Evolutionary conservation across 2,113 vertebrate genomes (phyloP), one percentile per base, ranked within the genome.

Genomic region (Gallinago media): DNA sequence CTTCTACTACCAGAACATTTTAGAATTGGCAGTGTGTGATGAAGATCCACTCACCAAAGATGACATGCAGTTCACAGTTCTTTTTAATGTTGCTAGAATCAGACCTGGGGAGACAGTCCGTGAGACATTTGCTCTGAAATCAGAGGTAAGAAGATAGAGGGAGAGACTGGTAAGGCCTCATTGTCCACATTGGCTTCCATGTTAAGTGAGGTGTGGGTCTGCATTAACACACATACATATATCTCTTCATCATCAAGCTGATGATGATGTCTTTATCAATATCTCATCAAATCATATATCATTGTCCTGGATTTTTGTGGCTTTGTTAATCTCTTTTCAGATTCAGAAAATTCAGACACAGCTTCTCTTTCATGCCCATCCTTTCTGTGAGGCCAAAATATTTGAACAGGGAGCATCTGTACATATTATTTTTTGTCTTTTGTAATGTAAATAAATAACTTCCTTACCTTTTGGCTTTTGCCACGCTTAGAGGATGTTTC

Each of bases 1-100:
- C 42, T 93, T 82, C 47, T 91, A 20, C 76, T 87, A 74, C 62
- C 84, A 98, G 98, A 98, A 98, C 0, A 32, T 98, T 82, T 93
- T 98, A 78, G 97, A 98, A 81, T 47, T 98, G 93, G 97, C 97
- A 10, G 67, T 98, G 56, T 97, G 97, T n/a, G 98, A 98, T 89
- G 97, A 97, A 93, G 97, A 98, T 78, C 68, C 80, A 26, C 11
- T 96, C 71, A 98, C 96, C 46, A 95, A 92, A 88, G 96, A 98
- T 62, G 98, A 98, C 47, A 82, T 95, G 47, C 97, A 98, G 86
- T 97, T 98, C 94, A 98, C 97, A 56, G 94, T 98, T 88, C 94
- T 97, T 95, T 98, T 98, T 71, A 98, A 98, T 70, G 62, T 98
- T 74, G 94, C 94, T 77, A 98, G 98, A 92, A 87, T 98, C 88